Evolutionary conservation across 2,113 vertebrate genomes (phyloP).

Genomic region (Microtus ochrogaster): DNA sequence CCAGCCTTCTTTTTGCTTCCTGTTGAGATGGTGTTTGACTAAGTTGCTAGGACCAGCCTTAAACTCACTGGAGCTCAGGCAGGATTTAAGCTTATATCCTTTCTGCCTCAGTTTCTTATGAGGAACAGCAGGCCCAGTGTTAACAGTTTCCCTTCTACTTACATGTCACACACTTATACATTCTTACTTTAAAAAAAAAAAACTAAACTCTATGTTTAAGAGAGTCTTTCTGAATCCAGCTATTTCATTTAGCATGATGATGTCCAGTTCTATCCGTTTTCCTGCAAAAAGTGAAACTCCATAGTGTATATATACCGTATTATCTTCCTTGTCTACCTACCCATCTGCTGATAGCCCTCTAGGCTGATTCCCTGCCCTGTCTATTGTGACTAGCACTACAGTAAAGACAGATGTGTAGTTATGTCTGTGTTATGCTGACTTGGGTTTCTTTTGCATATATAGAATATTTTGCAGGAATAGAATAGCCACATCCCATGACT

Average conservation of each 20-base stretch:
- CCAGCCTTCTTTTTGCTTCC: not conserved
- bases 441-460: not conserved
- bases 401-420: too few relatives aligned
- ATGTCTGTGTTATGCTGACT: not conserved
- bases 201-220: not conserved
- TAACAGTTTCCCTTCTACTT: not conserved
- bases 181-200: not conserved
- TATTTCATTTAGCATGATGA: not conserved
- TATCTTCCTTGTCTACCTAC: not conserved
- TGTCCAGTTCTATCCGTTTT: not conserved
- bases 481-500: too few relatives aligned
- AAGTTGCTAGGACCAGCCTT: not conserved
- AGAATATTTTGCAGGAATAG: too few relatives aligned
- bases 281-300: too few relatives aligned
- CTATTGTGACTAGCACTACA: not conserved
- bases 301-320: not conserved
- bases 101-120: not conserved
- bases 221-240: not conserved
- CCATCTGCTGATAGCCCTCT: too few relatives aligned
- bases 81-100: not conserved
- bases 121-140: not conserved
- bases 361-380: not conserved
- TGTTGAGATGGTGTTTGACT: not conserved
- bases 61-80: not conserved
- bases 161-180: not conserved